These are phyloP conservation scores for mouse (Mus musculus) DNA, from an alignment of 2,113 vertebrate genomes.

Conservation along the genomic window GRCm39 chr13:74886001-74886500, in stretches of 20 bases:
- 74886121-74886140: neutral
- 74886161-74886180: neutral
- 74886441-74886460: neutral
- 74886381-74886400: slow-evolving; percentile 87
- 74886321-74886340: slow-evolving; percentile 81
- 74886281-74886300: neutral
- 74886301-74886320: neutral
- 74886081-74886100: neutral
- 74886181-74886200: neutral
- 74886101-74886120: neutral
- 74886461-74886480: slow-evolving; percentile 26
- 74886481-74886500: neutral
- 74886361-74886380: slow-evolving; percentile 87
- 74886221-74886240: neutral
- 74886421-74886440: slow-evolving; percentile 49
- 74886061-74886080: neutral
- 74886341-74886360: slow-evolving; percentile 87
- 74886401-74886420: slow-evolving; percentile 85
- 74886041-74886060: fast-evolving
- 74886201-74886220: neutral
- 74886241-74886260: neutral
- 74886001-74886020: fast-evolving
- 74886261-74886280: neutral
- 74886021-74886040: neutral
- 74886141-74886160: neutral